Base-by-base conservation (phyloP, 2,113 vertebrate genomes). In the Parotia lawesii region DNA sequence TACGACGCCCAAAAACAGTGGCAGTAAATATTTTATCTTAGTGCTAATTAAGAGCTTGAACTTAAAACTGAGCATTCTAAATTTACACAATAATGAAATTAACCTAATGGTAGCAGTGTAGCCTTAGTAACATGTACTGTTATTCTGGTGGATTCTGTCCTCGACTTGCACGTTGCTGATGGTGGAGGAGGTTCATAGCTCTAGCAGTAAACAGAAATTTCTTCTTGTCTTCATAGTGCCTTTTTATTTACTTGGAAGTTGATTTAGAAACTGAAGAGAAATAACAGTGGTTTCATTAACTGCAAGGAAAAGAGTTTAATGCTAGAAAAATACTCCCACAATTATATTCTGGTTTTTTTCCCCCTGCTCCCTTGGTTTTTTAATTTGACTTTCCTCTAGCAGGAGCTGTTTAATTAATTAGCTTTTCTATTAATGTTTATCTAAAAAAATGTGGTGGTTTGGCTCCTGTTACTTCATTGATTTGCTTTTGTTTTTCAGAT, bases 31-130 rank as follows among this genome's bases (percentile, higher is more conserved):
- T 96, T 96, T 96, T 96, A 93, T 94, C 85, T 88, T 87, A 14
- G 56, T 91, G 90, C 86, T 95, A 96, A 97, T 97, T 96, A 95
- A 95, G 94, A 84, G 60, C 78, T 94, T 94, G 87, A 87, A 89
- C 96, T 97, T 93, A 91, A 94, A 96, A 93, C 53, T 44, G n/a
- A 89, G 72, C 37, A 10, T 65, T 96, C 72, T 93, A 31, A 80
- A 95, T 93, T 83, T 81, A 45, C 61, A 50, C 86, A 64, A 5
- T 93, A 92, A 92, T 93, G 79, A 93, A 85, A 94, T 89, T 85
- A 87, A 74, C 64, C 44, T 91, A 53, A 76, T 2, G 7, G 44
- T 86, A 58, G 24, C 56, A 45, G 9, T 33, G 44, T 48, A 66
- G 40, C 69, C 40, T 64, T 84, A 88, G 61, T 91, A 76, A 80